Conservation (phyloP, 2,888 invertebrate species). For the Fragum whitleyi region DNA sequence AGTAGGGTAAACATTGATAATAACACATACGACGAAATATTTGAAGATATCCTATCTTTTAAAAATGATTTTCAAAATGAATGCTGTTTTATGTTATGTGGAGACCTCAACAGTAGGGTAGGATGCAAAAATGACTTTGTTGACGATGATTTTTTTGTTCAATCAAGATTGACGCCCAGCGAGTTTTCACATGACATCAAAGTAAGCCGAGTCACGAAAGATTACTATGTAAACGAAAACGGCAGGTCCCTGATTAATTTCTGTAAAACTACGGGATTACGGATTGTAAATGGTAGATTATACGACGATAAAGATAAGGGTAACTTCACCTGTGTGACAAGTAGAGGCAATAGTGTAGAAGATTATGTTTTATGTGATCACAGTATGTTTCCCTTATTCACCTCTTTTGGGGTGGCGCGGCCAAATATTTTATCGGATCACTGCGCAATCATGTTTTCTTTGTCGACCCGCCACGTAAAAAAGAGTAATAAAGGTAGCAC, state of each 20-base stretch:
- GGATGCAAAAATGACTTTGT: slow-evolving; percentile 11
- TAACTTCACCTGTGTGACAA: slow-evolving; percentile 31
- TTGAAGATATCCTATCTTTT: slow-evolving; percentile 25
- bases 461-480: neutral
- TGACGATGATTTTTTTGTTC: slow-evolving; percentile 14
- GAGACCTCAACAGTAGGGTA: slow-evolving; percentile 18
- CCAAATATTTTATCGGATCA: slow-evolving; percentile 43
- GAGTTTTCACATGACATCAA: neutral
- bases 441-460: slow-evolving; percentile 23
- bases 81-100: slow-evolving; percentile 11
- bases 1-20: slow-evolving; percentile 15
- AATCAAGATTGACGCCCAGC: slow-evolving; percentile 8
- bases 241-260: slow-evolving; percentile 11
- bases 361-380: slow-evolving; percentile 36
- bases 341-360: slow-evolving; percentile 21
- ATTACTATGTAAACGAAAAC: slow-evolving; percentile 32
- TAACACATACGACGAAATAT: slow-evolving; percentile 19
- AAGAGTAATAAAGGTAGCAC: neutral
- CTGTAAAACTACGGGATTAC: slow-evolving; percentile 29
- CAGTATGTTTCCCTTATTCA: slow-evolving; percentile 11
- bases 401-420: slow-evolving; percentile 1
- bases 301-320: slow-evolving; percentile 11
- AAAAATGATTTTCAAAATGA: neutral
- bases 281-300: slow-evolving; percentile 37
- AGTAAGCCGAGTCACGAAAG: neutral